Base-by-base conservation (phyloP, 2,113 vertebrate genomes). In the Limanda limanda region DNA sequence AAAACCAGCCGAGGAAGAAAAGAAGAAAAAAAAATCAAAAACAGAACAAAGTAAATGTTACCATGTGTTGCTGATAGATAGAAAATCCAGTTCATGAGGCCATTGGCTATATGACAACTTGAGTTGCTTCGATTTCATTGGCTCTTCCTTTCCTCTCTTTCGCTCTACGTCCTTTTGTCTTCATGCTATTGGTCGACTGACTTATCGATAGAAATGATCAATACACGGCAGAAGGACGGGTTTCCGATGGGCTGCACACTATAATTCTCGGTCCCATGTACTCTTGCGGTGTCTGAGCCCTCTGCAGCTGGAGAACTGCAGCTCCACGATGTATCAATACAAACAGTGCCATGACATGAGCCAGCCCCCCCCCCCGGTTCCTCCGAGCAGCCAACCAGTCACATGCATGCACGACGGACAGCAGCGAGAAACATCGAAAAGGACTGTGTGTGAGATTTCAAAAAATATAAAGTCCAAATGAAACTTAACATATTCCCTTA, bases 51-150 rank as follows among this genome's bases (percentile, higher is more conserved):
- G 83, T 97, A 95, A 96, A 96, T 97, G 97, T 98, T 96, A 94
- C 85, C 95, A 96, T 96, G 96, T 97, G 96, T 97, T 97, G 95
- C 96, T 96, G 72, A 92, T 93, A 97, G 95, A 91, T 96, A 96
- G 96, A 97, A 95, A 95, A 91, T 93, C 89, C 95, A 72, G 76
- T 96, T 97, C 95, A 95, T 93, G 87, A 91, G 81, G 94, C 96
- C 95, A 96, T 95, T 93, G 95, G 93, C 94, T 95, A 92, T 24
- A 27, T 93, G 93, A 95, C 87, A 94, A 80, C 91, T 95, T 95
- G 93, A 93, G 94, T 95, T 93, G 95, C 94, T 94, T 94, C 88
- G 65, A 81, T 82, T 84, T 84, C 78, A 85, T 76, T 74, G 55
- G 83, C 84, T 76, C 71, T 74, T 24, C 79, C 68, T 68, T 83